Conservation (phyloP, 2,113 vertebrate genomes). For the Syrmaticus mikado region DNA sequence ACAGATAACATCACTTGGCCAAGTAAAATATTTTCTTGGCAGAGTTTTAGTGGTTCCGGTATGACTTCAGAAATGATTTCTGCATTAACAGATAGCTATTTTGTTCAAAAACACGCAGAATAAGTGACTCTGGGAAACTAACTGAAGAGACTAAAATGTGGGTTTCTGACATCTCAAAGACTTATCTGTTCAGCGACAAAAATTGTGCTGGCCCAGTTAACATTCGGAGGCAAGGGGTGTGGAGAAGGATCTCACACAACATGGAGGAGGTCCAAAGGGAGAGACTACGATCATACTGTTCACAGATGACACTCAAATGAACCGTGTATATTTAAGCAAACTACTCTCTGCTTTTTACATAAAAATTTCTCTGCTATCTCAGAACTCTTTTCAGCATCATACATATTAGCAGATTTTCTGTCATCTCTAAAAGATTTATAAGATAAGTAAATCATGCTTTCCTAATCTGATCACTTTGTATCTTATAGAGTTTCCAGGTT, state of each 20-base stretch:
- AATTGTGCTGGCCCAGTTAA: not conserved
- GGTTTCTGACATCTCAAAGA: not conserved
- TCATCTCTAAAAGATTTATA: not conserved
- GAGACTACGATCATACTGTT: not conserved
- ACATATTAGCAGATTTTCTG: not conserved
- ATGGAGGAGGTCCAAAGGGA: not conserved
- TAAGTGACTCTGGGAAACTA: not conserved
- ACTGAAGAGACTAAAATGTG: not conserved
- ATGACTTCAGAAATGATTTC: not conserved
- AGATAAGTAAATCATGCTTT: not conserved
- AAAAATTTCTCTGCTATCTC: not conserved
- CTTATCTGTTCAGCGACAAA: not conserved
- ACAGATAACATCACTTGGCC: not conserved
- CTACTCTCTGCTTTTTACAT: not conserved
- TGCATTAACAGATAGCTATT: not conserved
- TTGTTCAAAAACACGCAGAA: not conserved
- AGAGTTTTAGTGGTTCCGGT: not conserved
- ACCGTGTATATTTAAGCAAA: not conserved
- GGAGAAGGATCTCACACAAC: not conserved
- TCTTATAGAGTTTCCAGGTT: not conserved
- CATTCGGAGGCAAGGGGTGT: not conserved
- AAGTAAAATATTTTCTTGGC: not conserved
- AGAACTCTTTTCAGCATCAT: not conserved
- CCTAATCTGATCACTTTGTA: not conserved
- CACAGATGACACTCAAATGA: fast-evolving